Conservation (phyloP, 2,797 vertebrate genomes). For the Chrysocyon brachyurus region DNA sequence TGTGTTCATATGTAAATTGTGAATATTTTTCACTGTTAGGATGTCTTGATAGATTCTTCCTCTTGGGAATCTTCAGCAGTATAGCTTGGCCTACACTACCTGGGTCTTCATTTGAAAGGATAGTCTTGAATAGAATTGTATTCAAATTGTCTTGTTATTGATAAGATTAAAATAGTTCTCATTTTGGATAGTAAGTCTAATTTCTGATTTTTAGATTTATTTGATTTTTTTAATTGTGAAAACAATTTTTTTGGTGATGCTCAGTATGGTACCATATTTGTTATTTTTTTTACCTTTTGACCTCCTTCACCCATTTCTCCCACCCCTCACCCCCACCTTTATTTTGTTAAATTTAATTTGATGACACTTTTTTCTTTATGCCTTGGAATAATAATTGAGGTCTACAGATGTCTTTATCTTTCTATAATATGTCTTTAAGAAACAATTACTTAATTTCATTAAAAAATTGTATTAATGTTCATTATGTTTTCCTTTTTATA, state of each 20-base stretch:
- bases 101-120: neutral
- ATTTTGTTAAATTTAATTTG: neutral
- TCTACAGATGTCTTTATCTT: neutral
- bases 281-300: neutral
- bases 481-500: slow-evolving; percentile 2
- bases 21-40: neutral
- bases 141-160: neutral
- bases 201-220: neutral
- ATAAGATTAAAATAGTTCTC: neutral
- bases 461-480: slow-evolving; percentile 36
- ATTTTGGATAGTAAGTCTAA: neutral
- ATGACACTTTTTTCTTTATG: neutral
- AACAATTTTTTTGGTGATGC: neutral
- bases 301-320: neutral
- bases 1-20: neutral
- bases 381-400: neutral
- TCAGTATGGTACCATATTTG: neutral
- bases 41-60: neutral
- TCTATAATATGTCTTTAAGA: neutral
- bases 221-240: neutral
- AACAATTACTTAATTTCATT: neutral
- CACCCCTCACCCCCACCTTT: neutral
- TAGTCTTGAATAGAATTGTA: neutral
- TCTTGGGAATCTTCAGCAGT: neutral
- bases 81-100: neutral